Evolutionary conservation across 2,888 invertebrate genomes (phyloP).

Genomic region (Athalia circularis): DNA sequence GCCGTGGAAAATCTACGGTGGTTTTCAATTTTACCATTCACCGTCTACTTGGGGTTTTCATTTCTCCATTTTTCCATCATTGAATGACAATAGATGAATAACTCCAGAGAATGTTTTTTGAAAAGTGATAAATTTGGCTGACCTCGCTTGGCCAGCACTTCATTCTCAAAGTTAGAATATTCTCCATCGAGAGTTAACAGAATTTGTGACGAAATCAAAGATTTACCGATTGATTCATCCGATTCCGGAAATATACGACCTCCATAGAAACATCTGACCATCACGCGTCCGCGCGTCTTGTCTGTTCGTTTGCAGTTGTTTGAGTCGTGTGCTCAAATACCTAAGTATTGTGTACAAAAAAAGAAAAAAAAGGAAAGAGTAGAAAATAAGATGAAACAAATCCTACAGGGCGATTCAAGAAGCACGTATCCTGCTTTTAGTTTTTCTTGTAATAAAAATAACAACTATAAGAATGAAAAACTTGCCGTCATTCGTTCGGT

Average conservation of each 20-base stretch:
- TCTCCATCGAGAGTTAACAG: slow-evolving; percentile 18
- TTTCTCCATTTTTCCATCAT: no score
- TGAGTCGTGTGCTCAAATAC: not conserved
- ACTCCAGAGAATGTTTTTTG: no score
- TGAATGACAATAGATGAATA: no score
- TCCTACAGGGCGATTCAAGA: slow-evolving; percentile 40
- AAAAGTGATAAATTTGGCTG: not conserved
- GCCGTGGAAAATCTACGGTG: no score
- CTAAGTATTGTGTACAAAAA: not conserved
- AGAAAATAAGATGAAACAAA: not conserved
- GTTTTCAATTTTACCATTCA: no score
- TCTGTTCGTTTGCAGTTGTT: slow-evolving; percentile 20
- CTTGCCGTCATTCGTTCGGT: not conserved
- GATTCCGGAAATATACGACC: slow-evolving; percentile 14
- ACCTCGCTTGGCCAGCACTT: not conserved
- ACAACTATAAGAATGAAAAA: no score
- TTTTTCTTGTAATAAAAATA: not conserved
- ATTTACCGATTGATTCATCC: slow-evolving; percentile 29
- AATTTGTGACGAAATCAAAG: slow-evolving; percentile 42
- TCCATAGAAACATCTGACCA: slow-evolving; percentile 19
- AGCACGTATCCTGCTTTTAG: not conserved
- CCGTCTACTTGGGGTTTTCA: no score
- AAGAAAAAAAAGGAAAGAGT: no score
- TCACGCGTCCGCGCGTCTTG: slow-evolving; percentile 30
- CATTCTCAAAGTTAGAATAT: not conserved